phyloP scores from a whole-genome alignment of 2,888 invertebrate genomes.

The Copidosoma aretas region DNA sequence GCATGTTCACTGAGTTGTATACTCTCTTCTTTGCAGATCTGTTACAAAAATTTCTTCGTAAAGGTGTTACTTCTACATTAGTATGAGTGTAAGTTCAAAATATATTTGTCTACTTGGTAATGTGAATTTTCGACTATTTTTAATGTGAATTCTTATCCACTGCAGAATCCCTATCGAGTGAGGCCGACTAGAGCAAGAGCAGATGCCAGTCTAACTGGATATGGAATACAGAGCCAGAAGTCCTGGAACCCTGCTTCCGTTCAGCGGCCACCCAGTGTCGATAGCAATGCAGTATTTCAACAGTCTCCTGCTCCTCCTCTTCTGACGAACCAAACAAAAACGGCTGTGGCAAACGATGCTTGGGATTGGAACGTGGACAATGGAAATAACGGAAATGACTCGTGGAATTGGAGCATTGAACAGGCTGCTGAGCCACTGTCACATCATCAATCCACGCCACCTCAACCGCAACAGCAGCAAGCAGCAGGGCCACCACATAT shows the following conservation, averaged over 20 bases:
- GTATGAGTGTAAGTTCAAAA: slow-evolving; percentile 52
- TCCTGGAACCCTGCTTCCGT: slow-evolving; percentile 49
- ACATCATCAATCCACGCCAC: slow-evolving; percentile 29
- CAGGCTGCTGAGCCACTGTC: slow-evolving; percentile 50
- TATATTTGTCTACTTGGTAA: slow-evolving; percentile 3
- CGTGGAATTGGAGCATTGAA: slow-evolving; percentile 60
- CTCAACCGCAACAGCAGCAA: slow-evolving; percentile 31
- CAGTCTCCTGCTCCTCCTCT: slow-evolving; percentile 46
- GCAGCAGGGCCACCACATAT: slow-evolving; percentile 39
- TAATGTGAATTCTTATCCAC: slow-evolving; percentile 17
- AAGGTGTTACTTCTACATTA: slow-evolving; percentile 45
- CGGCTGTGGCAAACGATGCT: slow-evolving; percentile 45
- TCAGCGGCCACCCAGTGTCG: slow-evolving; percentile 44
- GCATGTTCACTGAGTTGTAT: background rate
- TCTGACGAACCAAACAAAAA: slow-evolving; percentile 45
- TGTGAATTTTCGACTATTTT: background rate
- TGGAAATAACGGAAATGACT: slow-evolving; percentile 55
- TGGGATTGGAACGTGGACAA: slow-evolving; percentile 56
- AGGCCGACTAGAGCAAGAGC: slow-evolving; percentile 53
- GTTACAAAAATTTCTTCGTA: slow-evolving; percentile 41
- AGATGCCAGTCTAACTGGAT: slow-evolving; percentile 51
- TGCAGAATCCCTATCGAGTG: slow-evolving; percentile 59
- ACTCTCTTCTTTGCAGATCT: slow-evolving; percentile 45
- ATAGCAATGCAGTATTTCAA: slow-evolving; percentile 45
- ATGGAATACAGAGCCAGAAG: slow-evolving; percentile 55